Percentiles rank a stretch among this genome's conserved stretches.
Conservation (phyloP, 2,113 vertebrate genomes). For the Anseranas semipalmata region DNA sequence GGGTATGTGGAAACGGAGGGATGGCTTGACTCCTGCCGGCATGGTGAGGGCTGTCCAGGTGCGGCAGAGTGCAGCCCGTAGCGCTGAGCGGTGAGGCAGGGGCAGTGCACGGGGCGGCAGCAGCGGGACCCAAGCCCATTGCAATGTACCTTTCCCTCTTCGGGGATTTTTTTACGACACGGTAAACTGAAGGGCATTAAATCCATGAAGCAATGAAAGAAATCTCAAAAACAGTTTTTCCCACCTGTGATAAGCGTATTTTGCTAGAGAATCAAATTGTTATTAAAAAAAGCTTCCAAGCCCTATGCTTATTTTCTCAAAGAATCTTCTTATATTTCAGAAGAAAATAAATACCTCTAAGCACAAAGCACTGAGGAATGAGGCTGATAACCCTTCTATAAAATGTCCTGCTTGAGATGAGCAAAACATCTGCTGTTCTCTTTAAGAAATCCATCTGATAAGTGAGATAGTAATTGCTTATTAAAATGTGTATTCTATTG, state of each 20-base stretch:
- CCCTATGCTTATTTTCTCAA: neutral
- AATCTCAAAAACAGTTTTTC: neutral
- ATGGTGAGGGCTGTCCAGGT: neutral
- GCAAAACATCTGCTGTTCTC: neutral
- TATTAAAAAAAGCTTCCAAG: neutral
- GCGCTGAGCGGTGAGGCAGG: too few relatives aligned
- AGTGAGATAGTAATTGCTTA: neutral
- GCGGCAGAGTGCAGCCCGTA: fast-evolving
- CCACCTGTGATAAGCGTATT: neutral
- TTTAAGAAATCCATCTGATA: neutral
- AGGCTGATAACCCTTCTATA: neutral
- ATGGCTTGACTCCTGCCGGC: neutral
- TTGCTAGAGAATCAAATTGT: neutral
- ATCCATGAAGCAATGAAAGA: neutral
- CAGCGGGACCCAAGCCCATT: neutral
- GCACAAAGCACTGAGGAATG: neutral
- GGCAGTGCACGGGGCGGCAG: neutral
- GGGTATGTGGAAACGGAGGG: neutral
- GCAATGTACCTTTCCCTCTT: neutral
- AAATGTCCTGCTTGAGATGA: neutral
- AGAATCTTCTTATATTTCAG: neutral
- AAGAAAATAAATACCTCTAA: neutral
- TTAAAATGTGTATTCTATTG: fast-evolving
- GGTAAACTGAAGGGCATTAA: neutral
- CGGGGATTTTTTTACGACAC: neutral